Evolutionary conservation across 1,140 invertebrate species (phyloP), one percentile per base, ranked within the genome.

Genomic region (Bathynomus jamesi): DNA sequence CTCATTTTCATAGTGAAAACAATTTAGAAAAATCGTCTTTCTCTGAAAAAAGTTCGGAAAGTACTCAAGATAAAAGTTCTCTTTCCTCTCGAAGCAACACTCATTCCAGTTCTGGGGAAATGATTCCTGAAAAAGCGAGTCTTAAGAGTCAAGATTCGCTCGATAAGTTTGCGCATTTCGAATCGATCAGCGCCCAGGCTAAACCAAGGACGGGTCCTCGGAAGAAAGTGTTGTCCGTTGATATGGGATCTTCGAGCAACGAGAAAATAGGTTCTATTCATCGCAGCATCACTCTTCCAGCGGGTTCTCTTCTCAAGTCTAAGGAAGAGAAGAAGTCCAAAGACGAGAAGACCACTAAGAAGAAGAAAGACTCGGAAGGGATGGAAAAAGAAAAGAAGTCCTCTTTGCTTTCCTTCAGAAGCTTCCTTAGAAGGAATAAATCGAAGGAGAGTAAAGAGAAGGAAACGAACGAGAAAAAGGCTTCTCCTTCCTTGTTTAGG

Each of bases 101-200:
- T n/a, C 60, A 46, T 32, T 65, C 72, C 17, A 70, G 70, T 17
- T 74, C 72, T 2, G 29, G 69, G 10, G 30, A n/a, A 7, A 62
- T 67, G 32, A 66, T 61, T 29, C 63, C 40, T 62, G 75, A 76
- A 11, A 71, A 73, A 65, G 71, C 71, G 2, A 73, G 72, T 29
- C 29, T 76, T 7, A 73, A 73, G 28, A 72, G 70, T 46, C 69
- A 76, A 65, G 75, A 71, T 28, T 76, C 75, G 0, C 53, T 76
- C 3, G 75, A 76, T 61, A 76, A 76, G 30, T 76, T 76, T 62
- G 69, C 75, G 10, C 71, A 76, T 60, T 76, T 76, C 63, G 75
- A 76, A 63, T 69, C 72, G 0, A 69, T 76, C 7, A 67, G 69
- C 32, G 71, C 71, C 27, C 72, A 73, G n/a, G 69, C 67, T 7